These are phyloP conservation scores for Brenthis daphne DNA, from an alignment of 2,888 invertebrate species.

Conservation along the genomic window DNA sequence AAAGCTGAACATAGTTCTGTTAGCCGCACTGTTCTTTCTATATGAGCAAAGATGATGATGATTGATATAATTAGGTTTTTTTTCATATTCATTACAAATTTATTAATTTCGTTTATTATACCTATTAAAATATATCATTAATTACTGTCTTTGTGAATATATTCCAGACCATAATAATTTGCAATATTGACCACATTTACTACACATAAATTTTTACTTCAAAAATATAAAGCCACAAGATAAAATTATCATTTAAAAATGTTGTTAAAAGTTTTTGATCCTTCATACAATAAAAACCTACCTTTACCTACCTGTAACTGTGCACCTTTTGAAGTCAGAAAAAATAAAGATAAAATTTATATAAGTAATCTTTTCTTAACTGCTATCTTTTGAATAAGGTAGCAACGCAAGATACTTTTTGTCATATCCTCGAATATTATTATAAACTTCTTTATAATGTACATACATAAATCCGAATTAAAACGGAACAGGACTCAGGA, in stretches of 20 bases:
- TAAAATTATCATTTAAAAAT: too few species aligned
- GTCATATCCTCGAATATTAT: constrained; percentile 52
- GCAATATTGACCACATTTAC: too few species aligned
- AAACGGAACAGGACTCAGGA: constrained; percentile 68
- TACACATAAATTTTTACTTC: too few species aligned
- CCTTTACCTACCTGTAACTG: too few species aligned
- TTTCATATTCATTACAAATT: not conserved
- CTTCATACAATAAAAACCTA: too few species aligned
- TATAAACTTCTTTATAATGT: constrained; percentile 72
- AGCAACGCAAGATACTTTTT: constrained; percentile 45
- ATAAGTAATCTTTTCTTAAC: not conserved
- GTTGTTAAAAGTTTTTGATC: too few species aligned
- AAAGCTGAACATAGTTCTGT: constrained; percentile 12
- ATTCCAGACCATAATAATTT: too few species aligned
- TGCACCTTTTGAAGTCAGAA: too few species aligned
- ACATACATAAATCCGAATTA: constrained; percentile 79
- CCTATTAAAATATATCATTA: too few species aligned
- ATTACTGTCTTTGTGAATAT: too few species aligned
- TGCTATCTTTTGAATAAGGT: constrained; percentile 1
- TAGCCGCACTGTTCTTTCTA: constrained; percentile 1
- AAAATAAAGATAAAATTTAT: not conserved
- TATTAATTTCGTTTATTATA: not conserved
- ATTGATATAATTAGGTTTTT: not conserved
- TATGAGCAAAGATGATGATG: not conserved
- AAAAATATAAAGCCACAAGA: too few species aligned